These are phyloP conservation scores for Eupithecia pulchellata DNA, from an alignment of 2,888 invertebrate species.

Conservation along the genomic window DNA sequence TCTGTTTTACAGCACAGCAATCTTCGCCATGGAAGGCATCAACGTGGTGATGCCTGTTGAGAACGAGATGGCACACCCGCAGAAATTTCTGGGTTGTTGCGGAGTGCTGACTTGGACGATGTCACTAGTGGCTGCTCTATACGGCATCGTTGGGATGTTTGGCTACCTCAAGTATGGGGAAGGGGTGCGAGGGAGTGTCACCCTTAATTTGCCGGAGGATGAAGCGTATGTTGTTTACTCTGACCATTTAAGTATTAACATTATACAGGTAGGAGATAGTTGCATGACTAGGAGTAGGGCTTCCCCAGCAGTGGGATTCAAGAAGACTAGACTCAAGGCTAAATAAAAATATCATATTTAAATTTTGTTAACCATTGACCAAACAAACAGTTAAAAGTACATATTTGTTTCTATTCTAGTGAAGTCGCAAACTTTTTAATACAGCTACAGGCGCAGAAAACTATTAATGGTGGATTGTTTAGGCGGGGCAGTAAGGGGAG, in stretches of 20 bases:
- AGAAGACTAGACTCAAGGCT: not conserved
- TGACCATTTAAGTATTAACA: too few relatives aligned
- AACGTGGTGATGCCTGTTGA: conserved; percentile 97
- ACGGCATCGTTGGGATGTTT: conserved; percentile 93
- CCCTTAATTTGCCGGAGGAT: conserved; percentile 87
- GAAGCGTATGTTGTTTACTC: not conserved
- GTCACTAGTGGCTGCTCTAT: conserved; percentile 91
- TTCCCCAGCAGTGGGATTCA: not conserved
- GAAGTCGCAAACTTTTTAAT: too few relatives aligned
- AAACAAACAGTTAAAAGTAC: too few relatives aligned
- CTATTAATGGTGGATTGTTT: too few relatives aligned
- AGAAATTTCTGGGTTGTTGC: conserved; percentile 91
- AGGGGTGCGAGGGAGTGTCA: conserved; percentile 89
- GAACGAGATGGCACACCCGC: conserved; percentile 94
- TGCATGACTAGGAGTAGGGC: too few relatives aligned
- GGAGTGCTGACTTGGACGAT: conserved; percentile 95
- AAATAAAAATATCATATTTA: not conserved
- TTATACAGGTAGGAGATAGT: too few relatives aligned
- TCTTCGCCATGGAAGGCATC: conserved; percentile 99
- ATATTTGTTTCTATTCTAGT: too few relatives aligned
- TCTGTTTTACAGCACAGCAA: conserved; percentile 88
- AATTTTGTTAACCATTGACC: too few relatives aligned
- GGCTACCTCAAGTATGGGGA: conserved; percentile 95
- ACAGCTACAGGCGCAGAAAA: too few relatives aligned
- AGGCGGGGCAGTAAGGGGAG: too few relatives aligned